Conservation (phyloP, 2,113 vertebrate species). For the Crotalus viridis region DNA sequence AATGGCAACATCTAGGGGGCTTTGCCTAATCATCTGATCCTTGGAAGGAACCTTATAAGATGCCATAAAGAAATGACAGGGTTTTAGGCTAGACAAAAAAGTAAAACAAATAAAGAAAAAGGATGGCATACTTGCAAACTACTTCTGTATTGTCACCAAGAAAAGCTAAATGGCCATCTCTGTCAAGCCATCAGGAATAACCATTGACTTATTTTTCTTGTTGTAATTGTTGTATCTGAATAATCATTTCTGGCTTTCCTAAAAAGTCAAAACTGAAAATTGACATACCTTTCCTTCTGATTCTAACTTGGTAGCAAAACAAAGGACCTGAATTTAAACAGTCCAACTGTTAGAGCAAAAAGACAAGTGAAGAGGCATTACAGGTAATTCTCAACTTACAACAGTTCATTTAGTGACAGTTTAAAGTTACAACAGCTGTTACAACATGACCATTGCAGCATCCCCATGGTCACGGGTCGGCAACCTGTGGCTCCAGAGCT, state of each 20-base stretch:
- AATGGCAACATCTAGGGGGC: background rate
- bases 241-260: background rate
- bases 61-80: background rate
- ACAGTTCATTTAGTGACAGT: background rate
- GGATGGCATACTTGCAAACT: background rate
- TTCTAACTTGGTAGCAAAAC: background rate
- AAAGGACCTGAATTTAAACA: background rate
- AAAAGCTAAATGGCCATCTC: no score
- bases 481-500: no score
- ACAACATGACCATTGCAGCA: background rate
- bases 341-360: background rate
- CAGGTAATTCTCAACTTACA: background rate
- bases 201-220: background rate
- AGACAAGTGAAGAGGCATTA: background rate
- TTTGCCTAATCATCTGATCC: background rate
- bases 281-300: background rate
- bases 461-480: background rate
- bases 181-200: background rate
- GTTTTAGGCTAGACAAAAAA: background rate
- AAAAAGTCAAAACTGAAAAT: background rate
- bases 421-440: background rate
- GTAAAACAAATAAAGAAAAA: background rate
- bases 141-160: background rate
- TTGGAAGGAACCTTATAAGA: background rate
- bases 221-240: background rate